These are phyloP conservation scores for Hybos culiciformis DNA, from an alignment of 2,888 invertebrate species.

Conservation along the genomic window DNA sequence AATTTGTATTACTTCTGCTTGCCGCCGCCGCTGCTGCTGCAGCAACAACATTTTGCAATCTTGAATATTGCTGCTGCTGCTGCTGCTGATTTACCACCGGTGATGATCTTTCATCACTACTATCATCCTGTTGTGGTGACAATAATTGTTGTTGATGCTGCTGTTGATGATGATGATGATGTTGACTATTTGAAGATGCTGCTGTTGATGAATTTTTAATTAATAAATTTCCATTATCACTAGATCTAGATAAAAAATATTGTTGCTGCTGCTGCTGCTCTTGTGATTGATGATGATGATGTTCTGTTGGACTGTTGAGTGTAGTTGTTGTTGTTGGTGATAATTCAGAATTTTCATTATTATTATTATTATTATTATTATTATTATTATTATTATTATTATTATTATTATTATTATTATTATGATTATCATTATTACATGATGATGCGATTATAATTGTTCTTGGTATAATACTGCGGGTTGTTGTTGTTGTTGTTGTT, in stretches of 20 bases:
- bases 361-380: constrained; percentile 1
- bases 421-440: background rate
- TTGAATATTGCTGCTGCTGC: constrained; percentile 11
- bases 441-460: too few species aligned
- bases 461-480: too few species aligned
- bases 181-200: background rate
- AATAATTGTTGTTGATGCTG: background rate
- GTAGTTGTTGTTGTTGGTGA: background rate
- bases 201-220: constrained; percentile 6
- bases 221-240: background rate
- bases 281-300: constrained; percentile 13
- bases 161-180: constrained; percentile 6
- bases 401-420: background rate
- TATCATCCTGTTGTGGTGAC: background rate
- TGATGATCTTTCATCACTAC: background rate
- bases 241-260: background rate
- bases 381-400: background rate
- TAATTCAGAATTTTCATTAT: background rate
- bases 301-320: background rate
- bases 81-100: constrained; percentile 7
- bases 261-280: constrained; percentile 14
- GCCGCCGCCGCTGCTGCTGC: too few species aligned
- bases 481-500: too few species aligned
- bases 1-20: too few species aligned
- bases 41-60: background rate